Percentiles rank a stretch among this genome's conserved stretches.
Evolutionary conservation across 2,888 invertebrate genomes (phyloP).

Genomic region (Diaperis boleti): DNA sequence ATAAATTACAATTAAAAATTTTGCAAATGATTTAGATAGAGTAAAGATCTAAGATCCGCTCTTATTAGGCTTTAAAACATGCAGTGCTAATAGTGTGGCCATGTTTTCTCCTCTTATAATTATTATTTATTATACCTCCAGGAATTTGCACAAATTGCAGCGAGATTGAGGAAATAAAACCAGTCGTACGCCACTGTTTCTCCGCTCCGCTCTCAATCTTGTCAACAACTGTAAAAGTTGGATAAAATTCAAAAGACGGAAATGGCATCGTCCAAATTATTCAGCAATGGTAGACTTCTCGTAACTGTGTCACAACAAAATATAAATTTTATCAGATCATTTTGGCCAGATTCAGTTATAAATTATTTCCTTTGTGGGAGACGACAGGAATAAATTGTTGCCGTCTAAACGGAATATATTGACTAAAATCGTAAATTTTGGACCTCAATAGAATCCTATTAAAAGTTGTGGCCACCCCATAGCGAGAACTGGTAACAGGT

Average conservation of each 20-base stretch:
- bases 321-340: slow-evolving; percentile 11
- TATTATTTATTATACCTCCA: no score
- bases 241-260: slow-evolving; percentile 11
- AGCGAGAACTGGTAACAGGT: no score
- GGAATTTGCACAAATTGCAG: neutral
- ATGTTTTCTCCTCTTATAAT: no score
- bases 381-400: slow-evolving; percentile 8
- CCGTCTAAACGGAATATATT: slow-evolving; percentile 8
- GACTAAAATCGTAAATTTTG: slow-evolving; percentile 14
- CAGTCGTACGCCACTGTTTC: neutral
- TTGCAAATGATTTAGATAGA: no score
- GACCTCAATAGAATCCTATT: slow-evolving; percentile 1
- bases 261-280: slow-evolving; percentile 3
- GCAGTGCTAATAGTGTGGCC: no score
- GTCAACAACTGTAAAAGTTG: slow-evolving; percentile 26
- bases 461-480: slow-evolving; percentile 9
- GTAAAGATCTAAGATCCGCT: neutral
- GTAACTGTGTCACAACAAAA: slow-evolving; percentile 3
- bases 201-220: neutral
- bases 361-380: slow-evolving; percentile 6
- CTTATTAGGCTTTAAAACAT: neutral
- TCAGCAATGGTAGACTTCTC: neutral
- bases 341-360: slow-evolving; percentile 8
- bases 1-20: no score
- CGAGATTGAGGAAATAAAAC: slow-evolving; percentile 8